Evolutionary conservation across 2,113 vertebrate species (phyloP).

Genomic region (Alosa alosa): DNA sequence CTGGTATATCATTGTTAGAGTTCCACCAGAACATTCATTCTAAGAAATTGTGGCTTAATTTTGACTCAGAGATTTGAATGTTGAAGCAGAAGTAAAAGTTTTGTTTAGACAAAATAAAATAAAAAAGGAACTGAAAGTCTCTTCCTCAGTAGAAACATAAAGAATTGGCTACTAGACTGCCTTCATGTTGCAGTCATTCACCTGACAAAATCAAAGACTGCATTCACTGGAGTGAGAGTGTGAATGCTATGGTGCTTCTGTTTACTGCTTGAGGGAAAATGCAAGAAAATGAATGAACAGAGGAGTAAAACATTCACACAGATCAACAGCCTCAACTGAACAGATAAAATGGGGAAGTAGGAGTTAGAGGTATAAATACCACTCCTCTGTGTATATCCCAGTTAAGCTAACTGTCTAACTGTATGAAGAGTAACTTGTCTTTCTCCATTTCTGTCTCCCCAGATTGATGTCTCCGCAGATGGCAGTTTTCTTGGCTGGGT

Average conservation of each 20-base stretch:
- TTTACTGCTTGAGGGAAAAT: neutral
- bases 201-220: neutral
- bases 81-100: neutral
- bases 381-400: neutral
- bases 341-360: neutral
- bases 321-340: neutral
- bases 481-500: slow-evolving; percentile 94
- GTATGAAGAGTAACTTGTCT: neutral
- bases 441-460: neutral
- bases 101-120: slow-evolving; percentile 15
- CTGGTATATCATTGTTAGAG: neutral
- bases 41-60: neutral
- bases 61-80: neutral
- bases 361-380: neutral
- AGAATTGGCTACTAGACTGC: neutral
- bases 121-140: slow-evolving; percentile 4
- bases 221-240: neutral
- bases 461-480: slow-evolving; percentile 82
- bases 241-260: neutral
- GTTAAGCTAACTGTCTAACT: neutral
- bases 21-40: neutral
- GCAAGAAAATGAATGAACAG: neutral
- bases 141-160: neutral
- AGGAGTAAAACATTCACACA: neutral
- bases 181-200: neutral